Evolutionary conservation across 1,140 invertebrate species (phyloP).

Genomic region (Marisa cornuarietis): DNA sequence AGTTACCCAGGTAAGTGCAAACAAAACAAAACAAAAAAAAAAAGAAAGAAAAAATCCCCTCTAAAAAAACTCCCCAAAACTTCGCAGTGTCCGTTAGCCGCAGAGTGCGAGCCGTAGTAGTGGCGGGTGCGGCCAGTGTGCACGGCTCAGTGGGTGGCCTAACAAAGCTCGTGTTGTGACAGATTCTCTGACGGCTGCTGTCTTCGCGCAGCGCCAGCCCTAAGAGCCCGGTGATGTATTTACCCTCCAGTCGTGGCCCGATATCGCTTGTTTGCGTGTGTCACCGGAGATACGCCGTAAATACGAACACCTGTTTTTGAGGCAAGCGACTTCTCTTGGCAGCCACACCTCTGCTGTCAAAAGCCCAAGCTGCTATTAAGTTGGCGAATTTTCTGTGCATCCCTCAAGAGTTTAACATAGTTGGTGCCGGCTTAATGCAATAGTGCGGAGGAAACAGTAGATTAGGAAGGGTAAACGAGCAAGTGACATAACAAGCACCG

Average conservation of each 20-base stretch:
- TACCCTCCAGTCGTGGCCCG: neutral
- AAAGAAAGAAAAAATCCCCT: too few species aligned
- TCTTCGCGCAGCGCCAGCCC: neutral
- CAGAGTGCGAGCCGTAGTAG: too few species aligned
- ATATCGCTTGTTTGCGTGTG: conserved; percentile 4
- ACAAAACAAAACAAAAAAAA: too few species aligned
- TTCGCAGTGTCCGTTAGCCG: neutral
- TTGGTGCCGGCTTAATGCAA: neutral
- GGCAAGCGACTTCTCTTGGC: neutral
- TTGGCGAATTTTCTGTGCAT: neutral
- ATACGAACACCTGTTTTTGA: neutral
- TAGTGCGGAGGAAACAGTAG: neutral
- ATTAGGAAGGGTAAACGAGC: neutral
- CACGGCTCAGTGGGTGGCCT: neutral
- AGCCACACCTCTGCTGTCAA: too few species aligned
- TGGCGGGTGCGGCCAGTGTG: neutral
- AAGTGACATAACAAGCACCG: neutral
- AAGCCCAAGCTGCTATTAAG: too few species aligned
- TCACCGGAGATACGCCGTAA: neutral
- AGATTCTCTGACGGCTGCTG: neutral
- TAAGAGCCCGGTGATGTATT: neutral
- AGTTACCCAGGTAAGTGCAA: too few species aligned
- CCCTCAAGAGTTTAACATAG: neutral
- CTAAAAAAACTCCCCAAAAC: too few species aligned
- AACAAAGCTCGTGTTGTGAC: neutral